Conservation (phyloP, 2,797 vertebrate species). For the Acrocephalus scirpaceus region DNA sequence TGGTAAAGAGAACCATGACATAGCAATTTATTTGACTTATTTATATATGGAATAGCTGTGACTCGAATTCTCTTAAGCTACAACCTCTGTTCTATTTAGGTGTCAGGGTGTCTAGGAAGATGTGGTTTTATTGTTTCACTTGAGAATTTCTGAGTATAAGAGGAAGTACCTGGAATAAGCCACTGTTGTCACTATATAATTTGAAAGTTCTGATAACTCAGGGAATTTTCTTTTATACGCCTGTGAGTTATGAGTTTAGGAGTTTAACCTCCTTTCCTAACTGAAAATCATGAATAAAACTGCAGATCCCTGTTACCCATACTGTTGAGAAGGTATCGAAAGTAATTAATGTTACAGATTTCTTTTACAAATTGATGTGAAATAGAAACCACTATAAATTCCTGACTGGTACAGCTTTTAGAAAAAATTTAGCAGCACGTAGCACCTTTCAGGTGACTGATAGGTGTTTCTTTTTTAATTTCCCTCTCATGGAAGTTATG, state of each 20-base stretch:
- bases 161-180: neutral
- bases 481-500: neutral
- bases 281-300: neutral
- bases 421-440: neutral
- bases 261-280: neutral
- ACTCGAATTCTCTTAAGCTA: neutral
- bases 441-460: neutral
- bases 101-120: neutral
- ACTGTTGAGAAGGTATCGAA: neutral
- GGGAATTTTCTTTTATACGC: neutral
- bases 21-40: neutral
- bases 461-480: neutral
- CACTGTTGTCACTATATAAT: neutral
- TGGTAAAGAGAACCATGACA: neutral
- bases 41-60: neutral
- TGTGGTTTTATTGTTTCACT: neutral
- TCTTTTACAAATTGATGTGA: neutral
- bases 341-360: neutral
- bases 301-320: neutral
- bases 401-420: neutral
- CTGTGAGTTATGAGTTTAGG: neutral
- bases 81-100: neutral
- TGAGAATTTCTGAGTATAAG: neutral
- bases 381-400: neutral
- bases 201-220: neutral